Base-by-base conservation (phyloP, 2,888 invertebrate species). In the Dilophus febrilis region DNA sequence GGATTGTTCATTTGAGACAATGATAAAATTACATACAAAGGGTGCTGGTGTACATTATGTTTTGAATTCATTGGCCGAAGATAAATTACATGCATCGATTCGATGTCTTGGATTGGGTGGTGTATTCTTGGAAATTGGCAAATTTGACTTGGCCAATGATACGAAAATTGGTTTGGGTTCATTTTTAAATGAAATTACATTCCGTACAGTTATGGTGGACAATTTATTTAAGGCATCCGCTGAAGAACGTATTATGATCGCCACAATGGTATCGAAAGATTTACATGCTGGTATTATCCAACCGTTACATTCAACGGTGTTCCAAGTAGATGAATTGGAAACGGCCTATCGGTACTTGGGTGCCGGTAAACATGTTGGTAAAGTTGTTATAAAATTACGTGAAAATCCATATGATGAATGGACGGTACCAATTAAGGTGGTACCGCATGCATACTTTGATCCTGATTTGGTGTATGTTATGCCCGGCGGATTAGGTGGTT, bases 41-140 rank as follows among this genome's bases (percentile, higher is more conserved):
- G 92, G 94, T 12, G 68, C 69, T 48, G 92, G 94, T 30, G 94
- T 97, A 0, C 86, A 97, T 54, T 64, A 92, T 40, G 83, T 95
- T 12, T 64, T 90, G 7, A 97, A 97, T 59, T 92, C 91, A 0
- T 63, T 97, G 33, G 76, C 92, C 1, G 92, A 88, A 52, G 92
- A 95, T 34, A 94, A 94, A 59, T 67, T 94, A 1, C 69, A 73
- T 51, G 82, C 77, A 1, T 76, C 77, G 0, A 56, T 75, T 0
- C 63, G 74, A 3, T 78, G 77, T 47, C 55, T 78, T 10, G 71
- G 66, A 1, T 48, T 48, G 2, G 64, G 67, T 1, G 77, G 87
- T 8, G 66, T 76, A 42, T 88, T 88, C 59, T 57, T 87, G 37
- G 87, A 88, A 64, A 87, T 90, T 44, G 87, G 88, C 34, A 88